phyloP scores from a whole-genome alignment of 1,140 invertebrate species.

The Pseudomyrmex gracilis region DNA sequence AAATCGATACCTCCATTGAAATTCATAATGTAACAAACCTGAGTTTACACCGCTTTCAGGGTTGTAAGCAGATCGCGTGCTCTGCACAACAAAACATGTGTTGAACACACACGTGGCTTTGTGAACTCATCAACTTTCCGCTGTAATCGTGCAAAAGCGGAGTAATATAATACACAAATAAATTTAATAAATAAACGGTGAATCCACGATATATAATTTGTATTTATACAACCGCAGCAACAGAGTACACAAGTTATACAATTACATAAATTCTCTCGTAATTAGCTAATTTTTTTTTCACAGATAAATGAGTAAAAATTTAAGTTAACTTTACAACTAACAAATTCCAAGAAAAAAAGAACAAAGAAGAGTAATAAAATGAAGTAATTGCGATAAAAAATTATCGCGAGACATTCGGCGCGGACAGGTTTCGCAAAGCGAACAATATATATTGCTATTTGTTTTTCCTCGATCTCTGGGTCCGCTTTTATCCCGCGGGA shows the following conservation, averaged over 20 bases:
- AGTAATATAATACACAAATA: too few species aligned
- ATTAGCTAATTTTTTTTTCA: too few species aligned
- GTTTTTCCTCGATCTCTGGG: conserved; percentile 31
- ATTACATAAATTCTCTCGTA: not conserved
- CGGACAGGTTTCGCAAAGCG: not conserved
- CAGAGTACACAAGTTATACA: too few species aligned
- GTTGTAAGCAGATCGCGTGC: conserved; percentile 27
- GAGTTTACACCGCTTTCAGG: conserved; percentile 39
- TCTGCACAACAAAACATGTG: not conserved
- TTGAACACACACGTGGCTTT: not conserved
- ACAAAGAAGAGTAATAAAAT: not conserved
- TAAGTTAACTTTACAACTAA: too few species aligned
- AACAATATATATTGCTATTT: conserved; percentile 11
- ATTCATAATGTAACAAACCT: conserved; percentile 56
- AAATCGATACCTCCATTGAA: conserved; percentile 53
- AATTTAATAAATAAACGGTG: conserved; percentile 4
- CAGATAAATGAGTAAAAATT: not conserved
- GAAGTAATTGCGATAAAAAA: not conserved
- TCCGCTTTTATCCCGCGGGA: conserved; percentile 42
- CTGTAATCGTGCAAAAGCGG: not conserved
- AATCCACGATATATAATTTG: too few species aligned
- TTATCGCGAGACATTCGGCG: not conserved
- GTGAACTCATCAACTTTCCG: conserved; percentile 13
- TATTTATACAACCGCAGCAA: too few species aligned
- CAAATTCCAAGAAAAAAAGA: not conserved